Base-by-base conservation (phyloP, 2,888 invertebrate genomes). In the Orgyia antiqua region DNA sequence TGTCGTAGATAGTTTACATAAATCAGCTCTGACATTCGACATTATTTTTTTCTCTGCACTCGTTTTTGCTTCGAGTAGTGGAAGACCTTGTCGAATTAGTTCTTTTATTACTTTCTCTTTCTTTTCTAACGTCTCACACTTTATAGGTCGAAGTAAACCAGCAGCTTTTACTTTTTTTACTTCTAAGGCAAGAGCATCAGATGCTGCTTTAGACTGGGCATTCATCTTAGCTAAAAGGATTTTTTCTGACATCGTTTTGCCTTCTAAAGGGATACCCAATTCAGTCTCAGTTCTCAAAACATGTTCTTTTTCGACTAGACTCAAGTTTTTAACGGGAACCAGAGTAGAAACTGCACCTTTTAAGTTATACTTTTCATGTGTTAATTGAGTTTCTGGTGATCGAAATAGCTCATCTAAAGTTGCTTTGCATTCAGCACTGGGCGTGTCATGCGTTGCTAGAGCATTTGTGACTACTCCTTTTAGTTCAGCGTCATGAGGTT, bases 281-380 rank as follows among this genome's bases (percentile, higher is more conserved):
- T 31, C 30, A 7, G 32, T 30, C 12, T 36, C 24, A 0, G 8
- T 23, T 25, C 10, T 24, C 8, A 44, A 13, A n/a, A 30, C 36
- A 25, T 17, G 35, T 19, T 39, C 36, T 28, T 42, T 42, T 12
- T 42, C 25, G 0, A 6, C 1, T 0, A 5, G 2, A 6, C 35
- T 2, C 27, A 36, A 40, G 1, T 29, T 33, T 25, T 42, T 29
- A 0, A 42, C 1, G 4, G 42, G 38, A 5, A 35, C 20, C 2
- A 34, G 2, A 4, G 46, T 5, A 2, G 59, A 58, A 2, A 42
- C 48, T 1, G 46, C 54, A 31, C 42, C 37, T 0, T 53, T 55
- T 44, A 47, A 42, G 4, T 39, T 35, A 6, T 34, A 41, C 30
- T 39, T 51, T 31, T 13, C 55, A 54, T 27, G 48, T 42, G 19